Base-by-base conservation (phyloP, 1,140 invertebrate species). In the Maconellicoccus hirsutus region DNA sequence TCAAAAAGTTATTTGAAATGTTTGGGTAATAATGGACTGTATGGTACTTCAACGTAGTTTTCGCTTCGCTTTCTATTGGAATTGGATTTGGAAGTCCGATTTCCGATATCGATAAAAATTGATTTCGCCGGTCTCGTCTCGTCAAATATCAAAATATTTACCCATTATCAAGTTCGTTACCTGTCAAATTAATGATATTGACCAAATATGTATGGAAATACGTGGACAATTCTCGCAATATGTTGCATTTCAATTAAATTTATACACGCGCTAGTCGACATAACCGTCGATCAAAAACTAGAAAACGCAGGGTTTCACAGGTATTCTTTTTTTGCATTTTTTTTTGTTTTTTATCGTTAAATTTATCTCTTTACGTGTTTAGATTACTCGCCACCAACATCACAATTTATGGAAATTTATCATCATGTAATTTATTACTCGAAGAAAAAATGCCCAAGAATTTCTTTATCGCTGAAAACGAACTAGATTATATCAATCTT, bases 241-340 rank as follows among this genome's bases (percentile, higher is more conserved):
- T 12, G 6, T 8, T 52, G 4, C n/a, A 8, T 71, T 69, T 12
- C 25, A 63, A 59, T 52, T 25, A 14, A 33, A 19, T 8, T 4
- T 14, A 19, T 52, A 3, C 16, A 4, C 4, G 61, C 61, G 1
- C 16, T 66, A 22, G 61, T 66, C 22, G 61, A 66, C 25, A 16
- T 66, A 10, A 25, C 10, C 1, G 16, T 66, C 6, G 61, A 66
- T 26, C 61, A 66, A 66, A 23, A 10, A 1, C 25, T 66, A 22
- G 21, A 25, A 26, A 66, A 66, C 25, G 8, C 61, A 25, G 61
- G 61, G 22, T 66, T 66, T 23, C 61, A 66, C 25, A 66, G 61
- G 61, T 66, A 66, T 66, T 12, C 25, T 66, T 4, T 23, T 66
- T 66, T 66, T 23, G 22, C 25, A 66, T 3, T 8, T 66, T 66